phyloP scores from a whole-genome alignment of 2,888 invertebrate genomes.

The Hypomecis punctinalis region DNA sequence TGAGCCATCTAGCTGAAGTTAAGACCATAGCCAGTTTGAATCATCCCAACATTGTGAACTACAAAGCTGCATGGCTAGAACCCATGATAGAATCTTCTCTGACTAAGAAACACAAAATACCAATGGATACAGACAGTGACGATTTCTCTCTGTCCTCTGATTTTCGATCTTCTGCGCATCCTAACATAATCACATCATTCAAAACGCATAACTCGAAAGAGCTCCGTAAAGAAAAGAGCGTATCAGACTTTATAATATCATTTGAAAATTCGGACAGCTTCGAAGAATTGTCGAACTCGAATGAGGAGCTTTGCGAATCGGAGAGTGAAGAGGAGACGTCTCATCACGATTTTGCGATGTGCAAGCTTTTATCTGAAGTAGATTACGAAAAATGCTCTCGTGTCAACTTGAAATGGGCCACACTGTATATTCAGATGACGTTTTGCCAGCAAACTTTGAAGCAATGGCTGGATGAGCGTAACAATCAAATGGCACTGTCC shows the following conservation, averaged over 20 bases:
- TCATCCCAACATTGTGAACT: constrained; percentile 92
- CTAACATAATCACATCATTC: constrained; percentile 75
- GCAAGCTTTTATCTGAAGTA: constrained; percentile 61
- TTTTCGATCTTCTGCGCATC: constrained; percentile 65
- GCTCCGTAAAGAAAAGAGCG: constrained; percentile 63
- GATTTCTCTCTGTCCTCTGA: constrained; percentile 63
- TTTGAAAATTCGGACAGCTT: constrained; percentile 72
- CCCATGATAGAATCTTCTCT: constrained; percentile 82
- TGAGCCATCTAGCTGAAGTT: constrained; percentile 90
- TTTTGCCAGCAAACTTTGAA: constrained; percentile 90
- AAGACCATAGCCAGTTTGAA: constrained; percentile 91
- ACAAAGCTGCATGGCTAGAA: constrained; percentile 94
- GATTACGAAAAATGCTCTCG: constrained; percentile 76
- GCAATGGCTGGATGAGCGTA: constrained; percentile 90
- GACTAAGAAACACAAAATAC: constrained; percentile 65
- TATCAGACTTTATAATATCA: constrained; percentile 75
- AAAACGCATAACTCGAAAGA: constrained; percentile 81
- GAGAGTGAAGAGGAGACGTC: constrained; percentile 65
- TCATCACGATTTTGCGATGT: constrained; percentile 62
- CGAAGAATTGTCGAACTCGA: constrained; percentile 57
- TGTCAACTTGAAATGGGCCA: constrained; percentile 86
- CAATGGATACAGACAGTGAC: constrained; percentile 73
- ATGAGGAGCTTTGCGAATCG: constrained; percentile 60
- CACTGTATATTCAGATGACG: constrained; percentile 93
- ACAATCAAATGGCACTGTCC: constrained; percentile 62